Percentiles rank a stretch among this genome's conserved stretches.
These are phyloP conservation scores for Heliconius hewitsoni DNA, from an alignment of 1,140 invertebrate genomes.

Conservation along the genomic window DNA sequence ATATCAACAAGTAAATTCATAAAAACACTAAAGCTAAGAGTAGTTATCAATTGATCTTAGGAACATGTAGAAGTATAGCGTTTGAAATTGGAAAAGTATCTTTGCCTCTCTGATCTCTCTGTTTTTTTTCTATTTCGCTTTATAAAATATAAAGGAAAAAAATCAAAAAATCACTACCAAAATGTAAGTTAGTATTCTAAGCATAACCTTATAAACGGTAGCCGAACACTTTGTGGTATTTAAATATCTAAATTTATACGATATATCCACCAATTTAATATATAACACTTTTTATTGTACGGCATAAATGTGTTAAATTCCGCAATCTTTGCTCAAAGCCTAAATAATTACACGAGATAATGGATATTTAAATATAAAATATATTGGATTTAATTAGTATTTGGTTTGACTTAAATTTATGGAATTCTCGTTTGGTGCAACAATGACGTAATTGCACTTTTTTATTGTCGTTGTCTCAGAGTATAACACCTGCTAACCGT, in stretches of 20 bases:
- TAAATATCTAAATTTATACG: conserved; percentile 24
- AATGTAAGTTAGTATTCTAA: not conserved
- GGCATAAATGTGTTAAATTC: conserved; percentile 15
- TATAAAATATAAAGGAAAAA: conserved; percentile 26
- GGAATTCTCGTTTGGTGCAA: too few relatives aligned
- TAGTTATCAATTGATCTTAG: too few relatives aligned
- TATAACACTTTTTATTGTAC: not conserved
- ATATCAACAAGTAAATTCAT: not conserved
- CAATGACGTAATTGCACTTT: too few relatives aligned
- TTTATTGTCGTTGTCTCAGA: too few relatives aligned
- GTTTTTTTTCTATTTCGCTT: not conserved
- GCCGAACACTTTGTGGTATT: conserved; percentile 37
- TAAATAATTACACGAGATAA: conserved; percentile 31
- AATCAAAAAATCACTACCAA: not conserved
- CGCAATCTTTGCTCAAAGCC: not conserved
- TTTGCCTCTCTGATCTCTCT: not conserved
- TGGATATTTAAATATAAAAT: not conserved
- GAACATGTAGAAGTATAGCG: too few relatives aligned
- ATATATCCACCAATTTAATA: conserved; percentile 24
- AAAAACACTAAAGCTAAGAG: not conserved
- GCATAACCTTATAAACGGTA: conserved; percentile 22
- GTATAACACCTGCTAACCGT: too few relatives aligned
- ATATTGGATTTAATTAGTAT: not conserved
- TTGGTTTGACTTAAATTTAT: not conserved
- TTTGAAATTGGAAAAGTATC: too few relatives aligned